A percentile compares a stretch with the other conserved stretches of the same genome.
phyloP scores from a whole-genome alignment of 2,113 vertebrate genomes.

The Thermophis baileyi region DNA sequence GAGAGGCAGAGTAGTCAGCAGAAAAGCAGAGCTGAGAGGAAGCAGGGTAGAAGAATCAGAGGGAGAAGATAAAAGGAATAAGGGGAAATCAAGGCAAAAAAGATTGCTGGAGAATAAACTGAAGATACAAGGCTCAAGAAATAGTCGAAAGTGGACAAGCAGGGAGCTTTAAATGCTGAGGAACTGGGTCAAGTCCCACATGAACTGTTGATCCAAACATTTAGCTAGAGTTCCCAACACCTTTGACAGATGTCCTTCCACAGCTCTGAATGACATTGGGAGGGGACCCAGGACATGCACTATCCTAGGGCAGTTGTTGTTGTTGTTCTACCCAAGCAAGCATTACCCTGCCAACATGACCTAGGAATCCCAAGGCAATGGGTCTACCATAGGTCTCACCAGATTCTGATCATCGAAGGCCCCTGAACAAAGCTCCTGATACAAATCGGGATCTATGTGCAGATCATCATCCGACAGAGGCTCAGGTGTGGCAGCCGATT shows the following conservation, averaged over 20 bases:
- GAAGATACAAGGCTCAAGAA: neutral
- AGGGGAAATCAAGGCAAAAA: neutral
- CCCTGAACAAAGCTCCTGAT: conserved; percentile 80
- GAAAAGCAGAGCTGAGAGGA: neutral
- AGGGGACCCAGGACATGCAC: neutral
- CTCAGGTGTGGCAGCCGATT: conserved; percentile 74
- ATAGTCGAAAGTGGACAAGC: neutral
- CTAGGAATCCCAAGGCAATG: conserved; percentile 2
- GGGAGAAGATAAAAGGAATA: neutral
- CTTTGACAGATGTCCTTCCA: neutral
- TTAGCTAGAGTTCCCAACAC: neutral
- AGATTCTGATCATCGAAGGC: conserved; percentile 76
- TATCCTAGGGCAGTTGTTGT: neutral
- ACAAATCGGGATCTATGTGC: conserved; percentile 78
- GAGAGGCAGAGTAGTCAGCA: neutral
- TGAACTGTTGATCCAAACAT: neutral
- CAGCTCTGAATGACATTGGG: neutral
- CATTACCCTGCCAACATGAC: neutral
- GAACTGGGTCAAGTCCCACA: neutral
- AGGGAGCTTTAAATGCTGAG: neutral
- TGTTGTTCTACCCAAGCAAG: neutral
- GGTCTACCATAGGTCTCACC: conserved; percentile 59
- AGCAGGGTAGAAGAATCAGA: neutral
- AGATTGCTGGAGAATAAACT: neutral
- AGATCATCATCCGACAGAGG: conserved; percentile 84